phyloP scores from a whole-genome alignment of 2,797 vertebrate species.

The Mormyrus hasselquistii region DNA sequence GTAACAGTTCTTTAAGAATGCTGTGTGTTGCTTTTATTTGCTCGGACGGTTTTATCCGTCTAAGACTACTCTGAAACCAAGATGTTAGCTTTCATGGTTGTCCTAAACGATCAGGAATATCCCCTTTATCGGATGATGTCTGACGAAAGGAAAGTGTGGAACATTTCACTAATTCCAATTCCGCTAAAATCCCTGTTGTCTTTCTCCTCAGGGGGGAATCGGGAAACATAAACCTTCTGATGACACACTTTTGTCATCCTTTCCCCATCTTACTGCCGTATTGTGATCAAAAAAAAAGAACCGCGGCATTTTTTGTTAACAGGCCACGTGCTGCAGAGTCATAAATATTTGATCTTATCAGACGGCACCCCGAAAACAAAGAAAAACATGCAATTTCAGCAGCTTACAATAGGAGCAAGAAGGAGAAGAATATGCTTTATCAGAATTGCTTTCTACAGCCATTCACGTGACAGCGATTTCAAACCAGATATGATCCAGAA shows the following conservation, averaged over 20 bases:
- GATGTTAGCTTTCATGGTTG: too few species aligned
- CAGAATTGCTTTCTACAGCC: background rate
- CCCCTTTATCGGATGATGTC: background rate
- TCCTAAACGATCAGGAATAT: background rate
- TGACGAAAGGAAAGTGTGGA: background rate
- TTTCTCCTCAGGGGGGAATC: background rate
- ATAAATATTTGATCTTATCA: constrained; percentile 12
- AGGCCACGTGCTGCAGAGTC: background rate
- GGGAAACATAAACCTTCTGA: background rate
- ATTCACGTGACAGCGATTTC: background rate
- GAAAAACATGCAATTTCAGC: background rate
- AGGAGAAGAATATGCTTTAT: background rate
- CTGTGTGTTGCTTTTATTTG: background rate
- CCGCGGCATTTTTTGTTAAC: background rate
- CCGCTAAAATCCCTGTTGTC: background rate
- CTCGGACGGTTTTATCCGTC: background rate
- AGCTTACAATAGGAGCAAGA: background rate
- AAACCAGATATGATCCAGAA: background rate
- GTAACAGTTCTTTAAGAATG: background rate
- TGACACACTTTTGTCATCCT: background rate
- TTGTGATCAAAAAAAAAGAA: background rate
- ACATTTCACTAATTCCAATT: background rate
- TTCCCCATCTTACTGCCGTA: background rate
- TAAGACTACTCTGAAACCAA: background rate
- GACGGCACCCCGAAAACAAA: background rate